Conservation (phyloP, 2,888 invertebrate species). For the Hermaeophaga mercurialis region DNA sequence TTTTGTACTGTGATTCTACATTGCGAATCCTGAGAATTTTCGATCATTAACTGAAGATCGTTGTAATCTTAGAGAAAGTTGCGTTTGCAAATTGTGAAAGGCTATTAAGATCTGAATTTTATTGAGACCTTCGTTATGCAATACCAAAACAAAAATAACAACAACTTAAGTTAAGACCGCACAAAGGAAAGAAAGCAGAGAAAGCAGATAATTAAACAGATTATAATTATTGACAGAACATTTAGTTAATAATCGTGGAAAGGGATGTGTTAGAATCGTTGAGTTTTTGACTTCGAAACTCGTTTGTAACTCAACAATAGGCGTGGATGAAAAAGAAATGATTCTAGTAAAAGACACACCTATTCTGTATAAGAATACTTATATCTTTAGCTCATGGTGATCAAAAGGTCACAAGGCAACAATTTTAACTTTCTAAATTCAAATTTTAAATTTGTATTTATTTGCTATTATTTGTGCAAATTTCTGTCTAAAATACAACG, state of each 20-base stretch:
- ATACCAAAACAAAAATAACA: conserved; percentile 3
- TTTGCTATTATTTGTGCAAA: too few species aligned
- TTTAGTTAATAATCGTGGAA: background rate
- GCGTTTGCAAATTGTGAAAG: conserved; percentile 31
- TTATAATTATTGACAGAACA: background rate
- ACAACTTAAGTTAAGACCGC: background rate
- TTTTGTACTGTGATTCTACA: too few species aligned
- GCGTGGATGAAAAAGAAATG: conserved; percentile 6
- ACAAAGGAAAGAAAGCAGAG: background rate
- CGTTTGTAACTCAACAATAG: conserved; percentile 8
- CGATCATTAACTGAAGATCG: background rate
- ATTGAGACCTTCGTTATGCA: conserved; percentile 5
- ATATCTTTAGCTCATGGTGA: background rate
- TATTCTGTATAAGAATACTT: conserved; percentile 10
- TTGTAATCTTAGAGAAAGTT: conserved; percentile 14
- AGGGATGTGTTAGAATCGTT: background rate
- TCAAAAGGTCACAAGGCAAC: too few species aligned
- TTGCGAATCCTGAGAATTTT: background rate
- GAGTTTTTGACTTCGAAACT: conserved; percentile 1
- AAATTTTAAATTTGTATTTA: too few species aligned
- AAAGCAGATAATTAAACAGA: background rate
- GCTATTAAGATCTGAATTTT: conserved; percentile 13
- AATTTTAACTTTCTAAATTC: too few species aligned
- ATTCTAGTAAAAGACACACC: conserved; percentile 12
- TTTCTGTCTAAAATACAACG: too few species aligned